Percentiles rank a stretch among this genome's conserved stretches.
Conservation (phyloP, 1,140 invertebrate species). For the Paralvinella palmiformis region DNA sequence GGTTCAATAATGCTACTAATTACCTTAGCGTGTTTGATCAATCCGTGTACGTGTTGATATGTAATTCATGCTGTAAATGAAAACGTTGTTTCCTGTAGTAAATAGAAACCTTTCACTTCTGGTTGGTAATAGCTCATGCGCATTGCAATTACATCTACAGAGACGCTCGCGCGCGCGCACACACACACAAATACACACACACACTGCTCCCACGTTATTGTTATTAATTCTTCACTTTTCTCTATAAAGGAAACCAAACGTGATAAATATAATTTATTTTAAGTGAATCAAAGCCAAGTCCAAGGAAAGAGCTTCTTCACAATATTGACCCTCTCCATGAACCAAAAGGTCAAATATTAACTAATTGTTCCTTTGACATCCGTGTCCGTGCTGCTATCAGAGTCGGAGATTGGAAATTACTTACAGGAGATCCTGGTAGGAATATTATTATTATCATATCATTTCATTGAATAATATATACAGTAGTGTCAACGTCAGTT, state of each 20-base stretch:
- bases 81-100: not conserved
- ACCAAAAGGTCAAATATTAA: constrained; percentile 5
- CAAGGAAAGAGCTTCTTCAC: constrained; percentile 30
- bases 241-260: not conserved
- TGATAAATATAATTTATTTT: not conserved
- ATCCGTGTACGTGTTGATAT: not conserved
- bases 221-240: not conserved
- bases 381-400: constrained; percentile 25
- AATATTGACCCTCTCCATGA: constrained; percentile 28
- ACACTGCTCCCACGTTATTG: not conserved
- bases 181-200: not conserved
- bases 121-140: not conserved
- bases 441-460: not conserved
- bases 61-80: not conserved
- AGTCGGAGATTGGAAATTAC: constrained; percentile 26
- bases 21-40: too few species aligned
- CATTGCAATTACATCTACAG: not conserved
- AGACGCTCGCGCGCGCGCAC: not conserved
- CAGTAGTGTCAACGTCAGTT: not conserved
- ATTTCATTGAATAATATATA: not conserved
- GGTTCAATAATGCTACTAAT: not conserved
- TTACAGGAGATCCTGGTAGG: constrained; percentile 28
- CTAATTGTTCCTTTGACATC: constrained; percentile 20
- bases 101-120: not conserved
- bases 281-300: constrained; percentile 25